A percentile compares a stretch with the other conserved stretches of the same genome.
phyloP scores from a whole-genome alignment of 2,797 vertebrate species.

The Lithobates sylvaticus region DNA sequence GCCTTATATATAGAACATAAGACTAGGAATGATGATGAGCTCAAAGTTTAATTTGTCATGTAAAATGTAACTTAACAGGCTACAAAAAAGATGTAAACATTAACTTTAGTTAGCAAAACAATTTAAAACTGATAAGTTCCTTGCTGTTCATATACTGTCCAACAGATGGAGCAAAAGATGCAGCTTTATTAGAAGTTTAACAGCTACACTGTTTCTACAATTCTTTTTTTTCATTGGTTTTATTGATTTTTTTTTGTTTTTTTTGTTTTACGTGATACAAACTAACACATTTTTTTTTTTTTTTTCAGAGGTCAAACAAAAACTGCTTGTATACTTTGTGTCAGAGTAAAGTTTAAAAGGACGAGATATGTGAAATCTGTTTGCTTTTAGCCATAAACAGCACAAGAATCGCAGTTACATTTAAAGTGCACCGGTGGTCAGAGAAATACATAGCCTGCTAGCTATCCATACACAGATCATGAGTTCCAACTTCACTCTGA shows the following conservation, averaged over 20 bases:
- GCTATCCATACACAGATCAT: too few species aligned
- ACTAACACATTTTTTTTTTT: constrained; percentile 11
- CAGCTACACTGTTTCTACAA: neutral
- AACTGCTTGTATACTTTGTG: constrained; percentile 23
- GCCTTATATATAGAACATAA: too few species aligned
- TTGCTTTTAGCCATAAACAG: constrained; percentile 42
- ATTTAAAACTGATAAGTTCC: too few species aligned
- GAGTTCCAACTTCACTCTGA: too few species aligned
- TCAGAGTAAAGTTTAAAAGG: constrained; percentile 50
- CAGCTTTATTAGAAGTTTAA: neutral
- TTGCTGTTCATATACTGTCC: neutral
- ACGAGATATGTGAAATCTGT: constrained; percentile 35
- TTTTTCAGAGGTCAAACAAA: constrained; percentile 44
- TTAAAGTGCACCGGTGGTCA: neutral
- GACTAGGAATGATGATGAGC: too few species aligned
- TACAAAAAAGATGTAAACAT: too few species aligned
- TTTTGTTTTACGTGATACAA: constrained; percentile 11
- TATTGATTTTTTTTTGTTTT: constrained; percentile 9
- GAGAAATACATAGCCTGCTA: too few species aligned
- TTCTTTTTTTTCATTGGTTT: neutral
- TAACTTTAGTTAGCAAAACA: too few species aligned
- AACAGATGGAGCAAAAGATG: constrained; percentile 42
- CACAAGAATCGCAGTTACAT: constrained; percentile 12
- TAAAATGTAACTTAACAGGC: too few species aligned
- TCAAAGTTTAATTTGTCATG: too few species aligned